phyloP scores from a whole-genome alignment of 2,797 vertebrate genomes.

The Melopsittacus undulatus region DNA sequence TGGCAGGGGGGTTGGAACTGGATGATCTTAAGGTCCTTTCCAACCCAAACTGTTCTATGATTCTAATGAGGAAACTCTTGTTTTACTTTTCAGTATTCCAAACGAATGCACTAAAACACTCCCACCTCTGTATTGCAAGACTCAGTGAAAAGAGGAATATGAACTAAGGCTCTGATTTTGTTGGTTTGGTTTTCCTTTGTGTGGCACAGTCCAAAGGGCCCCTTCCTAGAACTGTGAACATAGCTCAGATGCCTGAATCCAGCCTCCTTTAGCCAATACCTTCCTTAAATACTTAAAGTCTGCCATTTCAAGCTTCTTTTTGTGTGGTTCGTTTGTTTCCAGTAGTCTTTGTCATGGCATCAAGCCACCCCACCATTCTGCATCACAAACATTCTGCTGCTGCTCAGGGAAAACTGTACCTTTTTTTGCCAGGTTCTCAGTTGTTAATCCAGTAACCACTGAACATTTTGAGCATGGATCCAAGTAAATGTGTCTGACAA shows the following conservation, averaged over 20 bases:
- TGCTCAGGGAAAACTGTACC: neutral
- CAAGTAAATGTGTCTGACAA: neutral
- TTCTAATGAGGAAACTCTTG: neutral
- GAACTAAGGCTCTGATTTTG: neutral
- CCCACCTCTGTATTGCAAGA: neutral
- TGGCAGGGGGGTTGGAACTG: too few relatives aligned
- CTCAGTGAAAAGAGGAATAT: neutral
- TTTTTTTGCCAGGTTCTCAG: neutral
- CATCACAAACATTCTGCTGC: neutral
- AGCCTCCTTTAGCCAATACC: neutral
- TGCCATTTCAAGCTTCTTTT: neutral
- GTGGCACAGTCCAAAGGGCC: neutral
- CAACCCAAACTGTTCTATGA: too few relatives aligned
- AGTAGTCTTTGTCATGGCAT: neutral
- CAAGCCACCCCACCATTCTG: neutral
- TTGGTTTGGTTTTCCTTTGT: neutral
- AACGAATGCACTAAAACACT: neutral
- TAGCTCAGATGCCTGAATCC: neutral
- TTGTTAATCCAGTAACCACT: neutral
- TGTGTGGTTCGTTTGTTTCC: neutral
- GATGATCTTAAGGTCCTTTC: too few relatives aligned
- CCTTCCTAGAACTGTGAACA: neutral
- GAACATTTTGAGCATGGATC: neutral
- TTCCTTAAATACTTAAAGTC: neutral
- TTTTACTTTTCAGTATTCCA: neutral